These are phyloP conservation scores for Pharmacophagus antenor DNA, from an alignment of 2,888 invertebrate genomes.

Conservation along the genomic window DNA sequence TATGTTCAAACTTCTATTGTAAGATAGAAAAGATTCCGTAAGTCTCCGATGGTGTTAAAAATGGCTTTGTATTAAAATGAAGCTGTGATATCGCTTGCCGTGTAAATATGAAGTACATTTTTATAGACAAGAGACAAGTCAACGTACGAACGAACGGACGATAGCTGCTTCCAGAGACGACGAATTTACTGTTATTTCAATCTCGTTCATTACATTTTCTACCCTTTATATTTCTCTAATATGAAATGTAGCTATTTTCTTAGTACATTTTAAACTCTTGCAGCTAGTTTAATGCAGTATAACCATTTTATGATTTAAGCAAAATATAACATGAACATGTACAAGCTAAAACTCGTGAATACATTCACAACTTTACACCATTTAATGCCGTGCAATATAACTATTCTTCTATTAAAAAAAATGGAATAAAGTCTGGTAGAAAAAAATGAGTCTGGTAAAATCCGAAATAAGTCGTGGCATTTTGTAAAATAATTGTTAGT, in stretches of 20 bases:
- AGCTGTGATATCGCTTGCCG: slow-evolving; percentile 19
- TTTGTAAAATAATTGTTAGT: no score
- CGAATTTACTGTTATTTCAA: slow-evolving; percentile 24
- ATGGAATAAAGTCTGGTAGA: not conserved
- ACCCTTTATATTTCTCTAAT: not conserved
- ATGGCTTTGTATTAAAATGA: slow-evolving; percentile 25
- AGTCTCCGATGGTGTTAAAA: slow-evolving; percentile 10
- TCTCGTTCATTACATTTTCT: slow-evolving; percentile 13
- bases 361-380: not conserved
- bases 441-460: no score
- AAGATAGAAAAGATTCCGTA: slow-evolving; percentile 11
- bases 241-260: slow-evolving; percentile 5
- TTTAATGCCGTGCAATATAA: not conserved
- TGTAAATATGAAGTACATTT: slow-evolving; percentile 22
- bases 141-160: slow-evolving; percentile 22
- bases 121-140: slow-evolving; percentile 30
- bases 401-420: not conserved
- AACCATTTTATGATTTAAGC: not conserved
- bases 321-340: not conserved
- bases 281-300: slow-evolving; percentile 1
- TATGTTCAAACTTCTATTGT: slow-evolving; percentile 14
- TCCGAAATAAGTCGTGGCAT: not conserved
- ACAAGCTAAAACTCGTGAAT: not conserved
- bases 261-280: not conserved
- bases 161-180: slow-evolving; percentile 11